Percentiles rank a stretch among this genome's conserved stretches.
These are phyloP conservation scores for Amblyteles armatorius DNA, from an alignment of 2,888 invertebrate species.

Conservation along the genomic window DNA sequence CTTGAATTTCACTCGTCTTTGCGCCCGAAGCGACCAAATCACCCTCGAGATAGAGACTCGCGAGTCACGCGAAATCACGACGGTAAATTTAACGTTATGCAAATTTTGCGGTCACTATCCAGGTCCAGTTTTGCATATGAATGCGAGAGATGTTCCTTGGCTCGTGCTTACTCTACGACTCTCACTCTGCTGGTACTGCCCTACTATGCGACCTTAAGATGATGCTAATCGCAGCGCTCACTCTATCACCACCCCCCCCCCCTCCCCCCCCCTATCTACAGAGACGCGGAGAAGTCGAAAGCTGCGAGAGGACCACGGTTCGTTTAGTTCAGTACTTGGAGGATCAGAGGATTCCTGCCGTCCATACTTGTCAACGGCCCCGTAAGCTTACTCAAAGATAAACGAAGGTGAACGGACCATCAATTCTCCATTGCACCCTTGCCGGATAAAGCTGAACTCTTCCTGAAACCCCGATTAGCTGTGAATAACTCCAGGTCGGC, in stretches of 20 bases:
- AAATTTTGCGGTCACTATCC: slow-evolving; percentile 82
- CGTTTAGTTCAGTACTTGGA: slow-evolving; percentile 80
- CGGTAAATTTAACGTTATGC: slow-evolving; percentile 84
- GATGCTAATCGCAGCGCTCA: slow-evolving; percentile 80
- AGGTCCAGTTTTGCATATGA: slow-evolving; percentile 83
- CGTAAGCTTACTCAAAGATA: slow-evolving; percentile 57
- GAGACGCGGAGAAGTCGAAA: slow-evolving; percentile 53
- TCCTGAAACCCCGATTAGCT: not conserved
- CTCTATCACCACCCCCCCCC: slow-evolving; percentile 57
- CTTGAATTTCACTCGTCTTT: slow-evolving; percentile 50
- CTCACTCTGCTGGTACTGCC: slow-evolving; percentile 48
- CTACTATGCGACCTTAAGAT: slow-evolving; percentile 78
- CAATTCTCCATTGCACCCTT: slow-evolving; percentile 29
- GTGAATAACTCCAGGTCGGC: slow-evolving; percentile 23
- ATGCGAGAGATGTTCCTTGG: slow-evolving; percentile 71
- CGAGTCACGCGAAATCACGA: slow-evolving; percentile 80
- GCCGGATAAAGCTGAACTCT: not conserved
- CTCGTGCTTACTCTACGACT: slow-evolving; percentile 63
- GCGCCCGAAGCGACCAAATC: slow-evolving; percentile 46
- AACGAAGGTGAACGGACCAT: slow-evolving; percentile 64
- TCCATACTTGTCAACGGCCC: slow-evolving; percentile 24
- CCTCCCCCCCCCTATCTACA: slow-evolving; percentile 65
- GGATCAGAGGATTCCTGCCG: slow-evolving; percentile 64
- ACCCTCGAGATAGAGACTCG: slow-evolving; percentile 54
- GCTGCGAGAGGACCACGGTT: slow-evolving; percentile 73